Evolutionary conservation across 2,888 invertebrate species (phyloP), one percentile per base, ranked within the genome.

Genomic region (Melieria omissa): DNA sequence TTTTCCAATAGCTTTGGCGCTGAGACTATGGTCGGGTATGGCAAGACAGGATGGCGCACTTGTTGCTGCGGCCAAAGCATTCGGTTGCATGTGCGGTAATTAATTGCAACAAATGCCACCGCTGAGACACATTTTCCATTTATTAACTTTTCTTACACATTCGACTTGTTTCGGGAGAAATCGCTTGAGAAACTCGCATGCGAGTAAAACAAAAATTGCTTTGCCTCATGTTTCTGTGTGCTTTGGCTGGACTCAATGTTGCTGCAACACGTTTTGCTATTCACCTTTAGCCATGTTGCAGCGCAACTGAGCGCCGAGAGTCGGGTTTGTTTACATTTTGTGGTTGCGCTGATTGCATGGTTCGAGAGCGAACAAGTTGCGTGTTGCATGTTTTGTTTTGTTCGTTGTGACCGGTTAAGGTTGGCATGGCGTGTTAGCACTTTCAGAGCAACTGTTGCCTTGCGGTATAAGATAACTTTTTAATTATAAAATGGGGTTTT

Each of bases 1-100:
- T 74, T 74, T 81, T 81, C 77, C 79, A 77, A 29, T 41, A 42
- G 4, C 8, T 29, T 58, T 47, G 65, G 42, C 58, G 58, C 12
- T 58, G 58, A 42, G n/a, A 16, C 16, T 55, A 6, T n/a, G 29
- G 14, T 12, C 14, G 47, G 58, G 58, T 42, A 60, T 60, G 66
- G 66, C 58, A 60, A 67, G 60, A 67, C 66, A 67, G 60, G 58
- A 67, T 67, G 60, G 58, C 60, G n/a, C 66, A 65, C 7, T 44
- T 64, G n/a, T 47, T 29, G 29, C 29, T 29, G 29, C 29, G 29
- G 29, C 29, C 29, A 29, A 29, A 29, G 29, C 29, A 29, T 29
- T 29, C 29, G 29, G 29, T 2, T 29, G 29, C 29, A 29, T 29
- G 29, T 29, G 29, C 29, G 29, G 29, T 29, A 29, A 29, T 29